Evolutionary conservation across 2,113 vertebrate species (phyloP), one percentile per base, ranked within the genome.

Genomic region (Pachyramphus minor): DNA sequence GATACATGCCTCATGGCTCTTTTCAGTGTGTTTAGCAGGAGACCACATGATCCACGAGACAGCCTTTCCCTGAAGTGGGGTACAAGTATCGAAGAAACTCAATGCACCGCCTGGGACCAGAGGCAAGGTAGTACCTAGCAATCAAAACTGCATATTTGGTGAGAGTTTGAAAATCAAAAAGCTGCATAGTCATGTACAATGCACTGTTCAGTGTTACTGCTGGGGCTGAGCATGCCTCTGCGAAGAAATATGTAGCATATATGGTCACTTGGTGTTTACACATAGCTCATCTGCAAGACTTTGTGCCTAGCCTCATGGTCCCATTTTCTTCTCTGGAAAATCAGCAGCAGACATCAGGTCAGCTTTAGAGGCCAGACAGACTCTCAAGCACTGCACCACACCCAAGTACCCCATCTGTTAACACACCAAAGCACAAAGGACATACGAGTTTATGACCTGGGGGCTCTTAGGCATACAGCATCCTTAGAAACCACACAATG

Each of bases 41-140:
- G 21, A 50, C 16, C 0, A 0, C 16, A 10, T 55, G 42, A 17
- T 39, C 58, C 24, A 18, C 35, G 50, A 60, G 42, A 45, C 0
- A 64, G 17, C 42, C 24, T 84, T 67, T 19, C 19, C 28, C 24
- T 66, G 49, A 59, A 69, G 11, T 37, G 31, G 50, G 27, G 23
- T 44, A 58, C 8, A 9, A 66, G 37, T 21, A 41, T 1, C 4
- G 80, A 79, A 50, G 41, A 63, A 81, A 55, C 15, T 5, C 31
- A 73, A 33, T 39, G 28, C 11, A 56, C 24, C 1, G 1, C 8
- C n/a, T 31, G 67, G 20, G 42, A 31, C 18, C 41, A 41, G 30
- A 69, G 31, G 27, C 31, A 30, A 52, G 78, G 28, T 1, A 75
- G 7, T 30, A 52, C 41, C 47, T 55, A 64, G 39, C 14, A 71